phyloP scores from a whole-genome alignment of 2,113 vertebrate genomes.

The Cyphomyrus discorhynchus region DNA sequence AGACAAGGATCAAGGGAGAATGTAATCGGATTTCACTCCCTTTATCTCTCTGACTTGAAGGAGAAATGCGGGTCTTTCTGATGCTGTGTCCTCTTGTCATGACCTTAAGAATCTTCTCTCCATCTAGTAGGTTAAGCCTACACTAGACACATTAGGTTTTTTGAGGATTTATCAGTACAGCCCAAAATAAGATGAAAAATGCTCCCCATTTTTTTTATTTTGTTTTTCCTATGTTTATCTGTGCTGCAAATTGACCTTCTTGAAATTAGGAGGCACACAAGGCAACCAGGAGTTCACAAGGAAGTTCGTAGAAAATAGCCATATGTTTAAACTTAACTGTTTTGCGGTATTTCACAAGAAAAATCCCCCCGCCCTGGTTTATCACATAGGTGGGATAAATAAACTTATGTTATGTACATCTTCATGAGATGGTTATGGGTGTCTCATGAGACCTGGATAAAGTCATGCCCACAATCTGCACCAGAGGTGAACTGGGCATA shows the following conservation, averaged over 20 bases:
- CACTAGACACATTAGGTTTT: constrained; percentile 38
- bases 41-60: constrained; percentile 57
- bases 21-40: constrained; percentile 62
- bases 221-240: constrained; percentile 49
- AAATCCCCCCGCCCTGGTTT: not conserved
- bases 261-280: constrained; percentile 53
- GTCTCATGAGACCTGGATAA: constrained; percentile 53
- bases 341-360: not conserved
- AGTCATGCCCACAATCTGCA: constrained; percentile 51
- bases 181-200: constrained; percentile 59
- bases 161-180: constrained; percentile 49
- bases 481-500: constrained; percentile 61
- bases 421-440: constrained; percentile 53
- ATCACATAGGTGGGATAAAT: constrained; percentile 4
- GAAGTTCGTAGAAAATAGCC: constrained; percentile 59
- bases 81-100: constrained; percentile 62
- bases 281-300: constrained; percentile 49
- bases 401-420: constrained; percentile 53
- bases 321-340: constrained; percentile 45
- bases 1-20: constrained; percentile 55
- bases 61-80: constrained; percentile 54
- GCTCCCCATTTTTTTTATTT: constrained; percentile 56
- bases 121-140: constrained; percentile 45
- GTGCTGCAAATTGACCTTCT: constrained; percentile 46
- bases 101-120: constrained; percentile 50